Conservation (phyloP, 2,888 invertebrate genomes). For the Spodoptera exigua region DNA sequence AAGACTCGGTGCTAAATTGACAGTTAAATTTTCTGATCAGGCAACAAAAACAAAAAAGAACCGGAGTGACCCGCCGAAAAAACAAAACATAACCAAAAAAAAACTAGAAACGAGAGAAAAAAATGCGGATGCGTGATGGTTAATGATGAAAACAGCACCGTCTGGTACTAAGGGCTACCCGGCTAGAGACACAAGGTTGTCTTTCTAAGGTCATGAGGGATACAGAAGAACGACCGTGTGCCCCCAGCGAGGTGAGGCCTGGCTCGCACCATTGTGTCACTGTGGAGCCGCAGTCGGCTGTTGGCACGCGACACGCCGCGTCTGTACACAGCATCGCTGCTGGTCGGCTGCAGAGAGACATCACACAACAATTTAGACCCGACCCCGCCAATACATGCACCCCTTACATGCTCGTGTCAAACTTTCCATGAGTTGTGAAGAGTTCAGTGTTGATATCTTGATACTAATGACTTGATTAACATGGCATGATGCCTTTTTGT, state of each 20-base stretch:
- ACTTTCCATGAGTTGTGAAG: no score
- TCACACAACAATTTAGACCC: constrained; percentile 64
- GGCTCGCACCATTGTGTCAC: constrained; percentile 71
- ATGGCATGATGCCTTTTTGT: neutral
- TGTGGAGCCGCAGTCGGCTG: constrained; percentile 73
- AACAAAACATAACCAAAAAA: constrained; percentile 19
- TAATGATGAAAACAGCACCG: constrained; percentile 44
- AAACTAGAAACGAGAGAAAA: constrained; percentile 29
- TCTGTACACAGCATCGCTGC: constrained; percentile 57
- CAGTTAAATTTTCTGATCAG: neutral
- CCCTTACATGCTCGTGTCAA: constrained; percentile 26
- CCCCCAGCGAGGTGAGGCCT: constrained; percentile 43
- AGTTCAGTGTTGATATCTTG: constrained; percentile 1
- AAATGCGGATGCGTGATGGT: constrained; percentile 15
- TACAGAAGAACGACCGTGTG: constrained; percentile 47
- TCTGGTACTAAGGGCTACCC: constrained; percentile 48
- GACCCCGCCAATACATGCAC: constrained; percentile 68
- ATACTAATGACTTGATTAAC: constrained; percentile 5
- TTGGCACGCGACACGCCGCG: constrained; percentile 58
- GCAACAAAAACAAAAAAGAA: constrained; percentile 6
- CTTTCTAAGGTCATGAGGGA: constrained; percentile 24
- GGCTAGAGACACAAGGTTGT: constrained; percentile 59
- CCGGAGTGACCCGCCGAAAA: neutral
- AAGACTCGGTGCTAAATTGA: no score
- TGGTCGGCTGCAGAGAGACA: constrained; percentile 61